Conservation (phyloP, 2,888 invertebrate species). For the Eupithecia abbreviata region DNA sequence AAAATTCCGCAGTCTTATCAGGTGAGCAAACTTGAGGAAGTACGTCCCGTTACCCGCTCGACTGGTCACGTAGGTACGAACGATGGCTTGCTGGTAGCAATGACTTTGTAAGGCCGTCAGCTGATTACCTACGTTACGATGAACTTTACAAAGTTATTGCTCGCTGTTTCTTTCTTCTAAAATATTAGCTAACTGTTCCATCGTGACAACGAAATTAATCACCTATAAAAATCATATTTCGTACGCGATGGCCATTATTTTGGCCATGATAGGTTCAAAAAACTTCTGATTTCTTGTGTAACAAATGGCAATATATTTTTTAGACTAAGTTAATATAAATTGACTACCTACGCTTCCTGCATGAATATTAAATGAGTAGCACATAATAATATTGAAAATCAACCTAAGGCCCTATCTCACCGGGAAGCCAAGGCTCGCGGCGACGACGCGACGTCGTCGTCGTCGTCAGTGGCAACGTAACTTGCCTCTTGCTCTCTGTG, state of each 20-base stretch:
- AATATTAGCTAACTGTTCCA: neutral
- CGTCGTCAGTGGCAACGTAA: no score
- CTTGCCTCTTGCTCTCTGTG: no score
- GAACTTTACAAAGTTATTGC: conserved; percentile 15
- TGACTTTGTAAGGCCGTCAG: conserved; percentile 32
- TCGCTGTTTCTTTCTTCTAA: neutral
- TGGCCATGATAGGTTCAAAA: neutral
- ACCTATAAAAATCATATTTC: neutral
- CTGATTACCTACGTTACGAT: conserved; percentile 32
- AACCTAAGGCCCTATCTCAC: no score
- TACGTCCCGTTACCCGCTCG: conserved; percentile 8
- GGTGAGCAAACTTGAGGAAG: neutral
- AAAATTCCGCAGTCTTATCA: neutral
- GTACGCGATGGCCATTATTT: no score
- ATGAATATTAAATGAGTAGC: neutral
- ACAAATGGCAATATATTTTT: neutral
- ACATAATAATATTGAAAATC: neutral
- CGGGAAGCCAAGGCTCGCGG: no score
- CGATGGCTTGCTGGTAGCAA: conserved; percentile 26
- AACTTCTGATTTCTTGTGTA: neutral
- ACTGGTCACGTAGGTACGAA: neutral
- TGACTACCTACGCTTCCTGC: neutral
- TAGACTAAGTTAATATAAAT: neutral
- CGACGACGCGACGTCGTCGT: no score
- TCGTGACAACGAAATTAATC: neutral